phyloP scores from a whole-genome alignment of 2,113 vertebrate genomes.

The Neolamprologus hecqui region DNA sequence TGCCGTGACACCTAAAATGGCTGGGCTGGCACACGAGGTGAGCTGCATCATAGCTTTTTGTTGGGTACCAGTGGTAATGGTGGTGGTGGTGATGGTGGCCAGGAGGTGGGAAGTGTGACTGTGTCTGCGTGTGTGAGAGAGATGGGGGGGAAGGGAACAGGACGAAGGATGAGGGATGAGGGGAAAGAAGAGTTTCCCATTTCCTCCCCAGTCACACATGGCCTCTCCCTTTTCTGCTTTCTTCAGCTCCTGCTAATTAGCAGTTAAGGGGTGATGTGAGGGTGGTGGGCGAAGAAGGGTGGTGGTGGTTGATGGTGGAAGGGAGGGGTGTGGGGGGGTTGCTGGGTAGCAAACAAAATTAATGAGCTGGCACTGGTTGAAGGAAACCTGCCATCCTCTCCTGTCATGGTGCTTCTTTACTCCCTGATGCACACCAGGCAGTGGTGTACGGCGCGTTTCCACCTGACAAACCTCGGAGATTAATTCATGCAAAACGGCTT shows the following conservation, averaged over 20 bases:
- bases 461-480: background rate
- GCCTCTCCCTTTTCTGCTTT: conserved; percentile 55
- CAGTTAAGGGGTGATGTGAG: conserved; percentile 60
- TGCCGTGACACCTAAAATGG: conserved; percentile 70
- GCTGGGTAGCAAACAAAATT: conserved; percentile 66
- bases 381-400: conserved; percentile 69
- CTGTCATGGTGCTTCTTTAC: conserved; percentile 60
- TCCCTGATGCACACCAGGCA: conserved; percentile 27
- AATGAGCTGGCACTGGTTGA: conserved; percentile 73
- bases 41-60: conserved; percentile 65
- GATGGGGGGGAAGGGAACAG: conserved; percentile 3
- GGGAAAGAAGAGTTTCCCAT: conserved; percentile 46
- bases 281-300: conserved; percentile 17
- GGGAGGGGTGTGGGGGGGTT: background rate
- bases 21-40: conserved; percentile 73
- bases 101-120: background rate
- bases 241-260: conserved; percentile 72
- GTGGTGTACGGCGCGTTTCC: conserved; percentile 3
- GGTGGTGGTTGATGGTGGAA: conserved; percentile 5
- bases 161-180: conserved; percentile 15
- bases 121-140: background rate
- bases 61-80: conserved; percentile 37
- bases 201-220: conserved; percentile 65
- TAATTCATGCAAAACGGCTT: conserved; percentile 13
- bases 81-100: background rate